phyloP scores from a whole-genome alignment of 2,797 vertebrate genomes.

The Necrosyrtes monachus region DNA sequence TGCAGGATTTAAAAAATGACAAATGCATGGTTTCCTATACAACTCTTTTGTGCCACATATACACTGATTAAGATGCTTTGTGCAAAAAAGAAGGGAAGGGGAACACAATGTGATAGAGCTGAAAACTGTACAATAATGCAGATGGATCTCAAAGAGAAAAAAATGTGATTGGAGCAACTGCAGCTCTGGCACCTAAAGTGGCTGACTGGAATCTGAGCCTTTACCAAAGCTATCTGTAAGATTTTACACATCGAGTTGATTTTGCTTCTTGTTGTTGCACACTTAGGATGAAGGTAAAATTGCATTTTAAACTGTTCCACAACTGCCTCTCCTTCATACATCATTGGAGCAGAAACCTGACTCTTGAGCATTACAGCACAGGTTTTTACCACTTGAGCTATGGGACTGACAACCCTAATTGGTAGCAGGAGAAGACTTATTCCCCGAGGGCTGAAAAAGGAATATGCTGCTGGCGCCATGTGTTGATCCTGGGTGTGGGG shows the following conservation, averaged over 20 bases:
- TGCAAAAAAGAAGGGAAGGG: not conserved
- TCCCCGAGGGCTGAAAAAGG: conserved; percentile 46
- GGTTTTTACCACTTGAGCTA: conserved; percentile 59
- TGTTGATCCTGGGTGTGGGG: conserved; percentile 53
- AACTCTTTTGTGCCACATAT: not conserved
- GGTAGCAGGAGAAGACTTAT: conserved; percentile 64
- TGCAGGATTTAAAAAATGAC: not conserved
- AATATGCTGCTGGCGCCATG: conserved; percentile 62
- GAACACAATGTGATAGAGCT: not conserved
- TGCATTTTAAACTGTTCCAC: conserved; percentile 58
- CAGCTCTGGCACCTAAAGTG: not conserved
- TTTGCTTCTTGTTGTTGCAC: conserved; percentile 25
- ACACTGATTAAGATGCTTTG: not conserved
- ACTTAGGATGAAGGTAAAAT: conserved; percentile 41
- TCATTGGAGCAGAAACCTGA: conserved; percentile 59
- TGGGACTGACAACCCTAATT: conserved; percentile 63
- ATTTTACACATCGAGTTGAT: conserved; percentile 23
- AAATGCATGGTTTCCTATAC: not conserved
- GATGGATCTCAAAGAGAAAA: not conserved
- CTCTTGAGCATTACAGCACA: conserved; percentile 52
- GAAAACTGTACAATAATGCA: not conserved
- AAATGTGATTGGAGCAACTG: not conserved
- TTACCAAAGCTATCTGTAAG: not conserved
- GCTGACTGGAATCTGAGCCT: not conserved
- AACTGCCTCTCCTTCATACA: conserved; percentile 57